Conservation (phyloP, 2,113 vertebrate genomes). For the Bubo scandiacus region DNA sequence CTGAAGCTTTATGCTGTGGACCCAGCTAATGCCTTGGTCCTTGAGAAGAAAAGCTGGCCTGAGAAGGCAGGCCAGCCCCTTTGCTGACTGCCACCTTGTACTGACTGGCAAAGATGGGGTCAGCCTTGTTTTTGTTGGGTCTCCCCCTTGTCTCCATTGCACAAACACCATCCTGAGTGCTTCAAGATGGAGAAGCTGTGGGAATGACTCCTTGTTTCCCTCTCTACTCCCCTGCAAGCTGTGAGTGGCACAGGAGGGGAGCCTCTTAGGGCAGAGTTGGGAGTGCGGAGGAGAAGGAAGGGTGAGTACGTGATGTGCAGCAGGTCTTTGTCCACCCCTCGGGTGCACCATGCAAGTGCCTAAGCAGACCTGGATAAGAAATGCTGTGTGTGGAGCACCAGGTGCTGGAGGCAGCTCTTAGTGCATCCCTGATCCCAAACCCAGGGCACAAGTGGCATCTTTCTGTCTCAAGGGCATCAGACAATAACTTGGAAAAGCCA, state of each 20-base stretch:
- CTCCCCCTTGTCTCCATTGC: accelerated
- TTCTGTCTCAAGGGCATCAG: not conserved
- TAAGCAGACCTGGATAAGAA: not conserved
- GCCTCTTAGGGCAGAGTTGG: not conserved
- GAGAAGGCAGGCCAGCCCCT: not conserved
- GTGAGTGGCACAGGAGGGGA: not conserved
- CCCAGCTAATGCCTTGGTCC: not conserved
- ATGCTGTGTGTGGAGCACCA: not conserved
- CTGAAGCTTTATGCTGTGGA: not conserved
- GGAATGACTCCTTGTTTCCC: accelerated
- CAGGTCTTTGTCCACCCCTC: not conserved
- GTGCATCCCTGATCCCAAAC: not conserved
- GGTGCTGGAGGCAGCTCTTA: not conserved
- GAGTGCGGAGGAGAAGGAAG: not conserved
- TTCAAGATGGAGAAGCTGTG: accelerated
- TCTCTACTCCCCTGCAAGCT: not conserved
- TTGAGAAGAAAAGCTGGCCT: not conserved
- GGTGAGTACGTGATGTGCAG: not conserved
- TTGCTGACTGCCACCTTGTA: not conserved
- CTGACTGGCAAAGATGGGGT: not conserved
- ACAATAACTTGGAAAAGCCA: not conserved
- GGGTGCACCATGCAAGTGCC: too few species aligned
- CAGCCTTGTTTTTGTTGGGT: accelerated
- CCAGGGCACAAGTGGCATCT: not conserved
- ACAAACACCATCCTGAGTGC: not conserved